phyloP scores from a whole-genome alignment of 2,113 vertebrate species.

The Anhinga rufa region DNA sequence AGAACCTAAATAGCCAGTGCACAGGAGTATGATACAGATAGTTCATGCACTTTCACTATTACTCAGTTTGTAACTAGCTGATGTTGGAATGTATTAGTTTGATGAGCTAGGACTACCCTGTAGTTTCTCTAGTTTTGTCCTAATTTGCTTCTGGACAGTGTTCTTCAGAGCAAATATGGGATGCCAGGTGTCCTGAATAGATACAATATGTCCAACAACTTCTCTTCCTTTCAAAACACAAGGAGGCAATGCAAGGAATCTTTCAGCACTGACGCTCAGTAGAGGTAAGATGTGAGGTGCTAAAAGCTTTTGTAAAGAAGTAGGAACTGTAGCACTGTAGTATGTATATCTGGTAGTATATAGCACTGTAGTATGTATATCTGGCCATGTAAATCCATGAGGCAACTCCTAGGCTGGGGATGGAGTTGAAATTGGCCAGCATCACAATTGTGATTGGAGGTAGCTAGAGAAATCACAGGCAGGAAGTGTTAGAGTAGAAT shows the following conservation, averaged over 20 bases:
- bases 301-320: background rate
- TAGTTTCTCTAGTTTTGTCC: background rate
- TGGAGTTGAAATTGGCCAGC: background rate
- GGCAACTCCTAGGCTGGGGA: background rate
- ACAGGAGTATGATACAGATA: background rate
- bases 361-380: background rate
- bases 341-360: background rate
- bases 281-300: background rate
- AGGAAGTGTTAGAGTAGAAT: background rate
- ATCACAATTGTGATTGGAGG: background rate
- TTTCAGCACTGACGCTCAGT: background rate
- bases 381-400: background rate
- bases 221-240: background rate
- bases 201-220: background rate
- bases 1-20: background rate
- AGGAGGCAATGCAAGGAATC: background rate
- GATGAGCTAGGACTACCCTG: background rate
- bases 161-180: background rate
- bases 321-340: background rate
- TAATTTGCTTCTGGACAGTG: background rate
- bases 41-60: background rate
- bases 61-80: background rate
- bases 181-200: background rate
- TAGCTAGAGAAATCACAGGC: background rate
- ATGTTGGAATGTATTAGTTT: background rate